phyloP scores from a whole-genome alignment of 2,797 vertebrate species.

The Leontopithecus rosalia region DNA sequence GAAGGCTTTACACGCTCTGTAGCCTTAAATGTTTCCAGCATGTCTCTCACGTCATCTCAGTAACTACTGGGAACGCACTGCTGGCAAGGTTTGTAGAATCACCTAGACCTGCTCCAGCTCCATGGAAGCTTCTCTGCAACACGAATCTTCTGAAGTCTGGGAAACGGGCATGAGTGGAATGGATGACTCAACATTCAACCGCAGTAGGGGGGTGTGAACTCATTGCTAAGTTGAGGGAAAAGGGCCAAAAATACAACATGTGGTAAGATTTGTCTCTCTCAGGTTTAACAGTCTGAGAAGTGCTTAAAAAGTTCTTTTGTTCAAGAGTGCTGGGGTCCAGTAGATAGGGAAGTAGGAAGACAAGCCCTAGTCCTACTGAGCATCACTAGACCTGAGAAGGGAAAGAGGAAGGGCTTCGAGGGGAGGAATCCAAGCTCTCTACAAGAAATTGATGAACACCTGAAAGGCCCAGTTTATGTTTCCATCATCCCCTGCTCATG shows the following conservation, averaged over 20 bases:
- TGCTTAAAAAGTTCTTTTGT: not conserved
- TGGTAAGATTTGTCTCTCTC: not conserved
- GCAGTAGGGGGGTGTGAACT: not conserved
- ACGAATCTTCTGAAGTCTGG: not conserved
- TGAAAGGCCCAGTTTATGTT: not conserved
- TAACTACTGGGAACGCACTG: not conserved
- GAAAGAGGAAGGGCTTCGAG: accelerated
- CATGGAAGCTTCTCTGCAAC: not conserved
- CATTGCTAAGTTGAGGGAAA: not conserved
- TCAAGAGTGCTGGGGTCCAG: not conserved
- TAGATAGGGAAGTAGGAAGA: not conserved
- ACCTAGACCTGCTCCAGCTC: not conserved
- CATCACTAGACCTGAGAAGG: not conserved
- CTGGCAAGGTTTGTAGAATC: not conserved
- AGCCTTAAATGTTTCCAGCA: not conserved
- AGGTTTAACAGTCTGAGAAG: slow-evolving; percentile 56
- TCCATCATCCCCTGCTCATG: not conserved
- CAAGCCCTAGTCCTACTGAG: not conserved
- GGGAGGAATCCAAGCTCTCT: not conserved
- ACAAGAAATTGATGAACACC: not conserved
- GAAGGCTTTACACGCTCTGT: not conserved
- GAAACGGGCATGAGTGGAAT: not conserved
- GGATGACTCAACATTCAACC: not conserved
- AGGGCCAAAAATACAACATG: not conserved
- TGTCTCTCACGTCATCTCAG: not conserved